Evolutionary conservation across 2,888 invertebrate genomes (phyloP), one percentile per base, ranked within the genome.

Genomic region (Oscheius myriophilus): DNA sequence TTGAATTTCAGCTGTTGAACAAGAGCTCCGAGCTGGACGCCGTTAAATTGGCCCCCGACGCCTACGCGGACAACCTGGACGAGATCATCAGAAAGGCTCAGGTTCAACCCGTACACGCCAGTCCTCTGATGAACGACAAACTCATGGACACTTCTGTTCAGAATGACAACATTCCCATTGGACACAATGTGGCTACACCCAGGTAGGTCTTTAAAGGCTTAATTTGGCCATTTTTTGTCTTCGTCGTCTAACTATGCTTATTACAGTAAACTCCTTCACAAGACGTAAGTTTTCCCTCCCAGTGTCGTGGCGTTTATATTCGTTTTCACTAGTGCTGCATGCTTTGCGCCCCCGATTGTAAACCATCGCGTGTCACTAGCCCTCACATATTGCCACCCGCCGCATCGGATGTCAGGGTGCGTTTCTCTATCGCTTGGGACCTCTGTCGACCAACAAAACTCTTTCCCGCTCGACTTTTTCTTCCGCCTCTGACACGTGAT

Each of bases 181-280:
- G 80, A 63, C 79, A 82, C 64, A 75, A 84, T 58, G 75, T 82
- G 43, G 72, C 81, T 1, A 81, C 82, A 62, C 84, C 84, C 23
- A 84, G 83, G 84, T 84, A 73, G n/a, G 45, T 53, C 25, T 46
- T 49, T 46, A 11, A 43, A 2, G 25, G 18, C 39, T 9, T 6
- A 49, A 49, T 49, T 4, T 3, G 49, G n/a, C n/a, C 49, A 6
- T 49, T 6, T 9, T 6, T 49, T 49, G 49, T 49, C 49, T 49
- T 9, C 21, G 49, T 45, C 26, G 41, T 23, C 14, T 61, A 61
- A 61, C 39, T 9, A 63, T 53, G 39, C 25, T n/a, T 18, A 39
- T 84, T 85, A 57, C 79, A 85, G 85, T 82, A 85, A 85, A 75
- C 75, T 85, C 26, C 80, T 80, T 69, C 78, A 82, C 70, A 85